Conservation (phyloP, 2,888 invertebrate species). For the Drosophila affinis region DNA sequence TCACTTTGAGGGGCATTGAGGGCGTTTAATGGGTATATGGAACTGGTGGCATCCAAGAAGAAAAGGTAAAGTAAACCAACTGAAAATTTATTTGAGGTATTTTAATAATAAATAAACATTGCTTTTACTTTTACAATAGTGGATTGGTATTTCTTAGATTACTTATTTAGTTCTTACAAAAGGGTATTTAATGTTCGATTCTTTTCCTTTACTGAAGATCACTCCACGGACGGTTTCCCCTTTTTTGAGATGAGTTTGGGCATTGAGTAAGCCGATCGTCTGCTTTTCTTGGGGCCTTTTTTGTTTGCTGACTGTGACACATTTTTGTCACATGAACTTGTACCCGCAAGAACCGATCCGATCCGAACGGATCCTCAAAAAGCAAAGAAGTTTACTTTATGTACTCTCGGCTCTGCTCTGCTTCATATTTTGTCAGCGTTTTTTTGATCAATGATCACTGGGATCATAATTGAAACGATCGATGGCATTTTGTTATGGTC, state of each 20-base stretch:
- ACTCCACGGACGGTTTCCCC: constrained; percentile 24
- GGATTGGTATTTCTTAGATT: no score
- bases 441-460: constrained; percentile 13
- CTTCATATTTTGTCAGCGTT: constrained; percentile 30
- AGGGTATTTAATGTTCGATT: background rate
- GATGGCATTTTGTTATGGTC: constrained; percentile 31
- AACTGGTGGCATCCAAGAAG: background rate
- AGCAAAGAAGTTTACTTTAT: constrained; percentile 68
- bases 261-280: constrained; percentile 39
- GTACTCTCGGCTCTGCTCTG: constrained; percentile 59
- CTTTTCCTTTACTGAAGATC: constrained; percentile 42
- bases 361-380: constrained; percentile 32
- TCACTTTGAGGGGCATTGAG: constrained; percentile 45
- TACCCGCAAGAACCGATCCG: constrained; percentile 15
- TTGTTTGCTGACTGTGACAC: constrained; percentile 76
- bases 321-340: constrained; percentile 80
- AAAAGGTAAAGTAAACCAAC: background rate
- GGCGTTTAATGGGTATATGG: constrained; percentile 29
- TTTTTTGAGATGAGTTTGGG: constrained; percentile 35
- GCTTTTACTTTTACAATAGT: no score
- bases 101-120: no score
- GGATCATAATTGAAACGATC: constrained; percentile 34
- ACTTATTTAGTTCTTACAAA: no score
- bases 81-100: background rate
- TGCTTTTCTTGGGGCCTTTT: constrained; percentile 21